A percentile compares a stretch with the other conserved stretches of the same genome.
These are phyloP conservation scores for Plagodis pulveraria DNA, from an alignment of 2,888 invertebrate genomes.

Conservation along the genomic window DNA sequence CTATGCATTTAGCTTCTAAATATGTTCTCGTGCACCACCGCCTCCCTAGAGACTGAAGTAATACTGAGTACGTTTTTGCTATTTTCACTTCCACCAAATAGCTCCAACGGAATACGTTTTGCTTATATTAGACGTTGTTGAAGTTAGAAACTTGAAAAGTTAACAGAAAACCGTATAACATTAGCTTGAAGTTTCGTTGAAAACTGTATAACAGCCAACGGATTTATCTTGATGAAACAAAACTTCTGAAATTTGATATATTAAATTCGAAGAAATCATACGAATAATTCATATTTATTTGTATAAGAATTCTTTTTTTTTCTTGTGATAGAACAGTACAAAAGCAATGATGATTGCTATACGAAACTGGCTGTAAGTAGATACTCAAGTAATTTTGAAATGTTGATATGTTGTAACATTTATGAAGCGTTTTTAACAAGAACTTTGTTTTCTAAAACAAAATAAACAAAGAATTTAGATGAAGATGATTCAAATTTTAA, in stretches of 20 bases:
- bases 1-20: not conserved
- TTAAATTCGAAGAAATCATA: too few species aligned
- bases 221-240: conserved; percentile 4
- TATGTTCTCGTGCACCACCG: conserved; percentile 21
- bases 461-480: too few species aligned
- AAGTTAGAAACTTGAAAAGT: conserved; percentile 5
- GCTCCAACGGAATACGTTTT: conserved; percentile 8
- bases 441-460: too few species aligned
- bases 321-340: too few species aligned
- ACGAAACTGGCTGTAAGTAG: too few species aligned
- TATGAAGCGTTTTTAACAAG: too few species aligned
- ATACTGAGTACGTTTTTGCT: conserved; percentile 45
- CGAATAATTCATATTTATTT: too few species aligned
- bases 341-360: too few species aligned
- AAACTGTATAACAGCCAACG: not conserved
- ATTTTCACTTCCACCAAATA: conserved; percentile 8
- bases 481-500: too few species aligned
- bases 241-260: not conserved
- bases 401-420: too few species aligned
- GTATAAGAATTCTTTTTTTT: not conserved
- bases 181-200: conserved; percentile 11
- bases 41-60: conserved; percentile 36
- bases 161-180: conserved; percentile 8
- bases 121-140: conserved; percentile 10
- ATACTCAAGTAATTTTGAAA: too few species aligned